A percentile compares a stretch with the other conserved stretches of the same genome.
Conservation (phyloP, 1,140 invertebrate species). For the Akabosia matsudoensis region DNA sequence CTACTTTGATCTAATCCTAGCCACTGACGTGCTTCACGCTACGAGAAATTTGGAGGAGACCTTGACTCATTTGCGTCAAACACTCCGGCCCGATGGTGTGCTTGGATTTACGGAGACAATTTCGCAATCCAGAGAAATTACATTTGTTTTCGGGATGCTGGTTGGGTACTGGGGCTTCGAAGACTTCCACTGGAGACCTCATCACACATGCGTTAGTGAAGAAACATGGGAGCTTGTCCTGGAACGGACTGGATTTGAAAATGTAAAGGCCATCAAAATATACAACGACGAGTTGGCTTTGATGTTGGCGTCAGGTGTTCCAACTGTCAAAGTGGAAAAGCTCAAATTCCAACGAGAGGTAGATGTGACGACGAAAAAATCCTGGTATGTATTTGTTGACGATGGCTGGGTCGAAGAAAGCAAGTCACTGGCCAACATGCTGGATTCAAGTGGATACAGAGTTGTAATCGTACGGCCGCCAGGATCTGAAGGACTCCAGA, state of each 20-base stretch:
- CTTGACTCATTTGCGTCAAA: neutral
- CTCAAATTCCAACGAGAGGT: neutral
- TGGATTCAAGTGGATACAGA: neutral
- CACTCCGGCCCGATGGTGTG: neutral
- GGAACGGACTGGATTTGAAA: neutral
- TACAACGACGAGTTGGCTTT: neutral
- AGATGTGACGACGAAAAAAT: neutral
- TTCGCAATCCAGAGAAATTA: neutral
- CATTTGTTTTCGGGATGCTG: constrained; percentile 24
- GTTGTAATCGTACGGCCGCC: neutral
- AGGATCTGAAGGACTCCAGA: neutral
- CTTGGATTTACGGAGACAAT: constrained; percentile 14
- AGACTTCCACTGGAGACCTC: neutral
- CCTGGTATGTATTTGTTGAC: neutral
- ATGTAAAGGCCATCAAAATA: neutral
- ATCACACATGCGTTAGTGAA: neutral
- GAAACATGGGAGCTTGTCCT: neutral
- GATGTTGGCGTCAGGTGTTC: neutral
- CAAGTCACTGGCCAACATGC: neutral
- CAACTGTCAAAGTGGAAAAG: neutral
- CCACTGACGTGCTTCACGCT: constrained; percentile 34
- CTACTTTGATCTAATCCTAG: constrained; percentile 27
- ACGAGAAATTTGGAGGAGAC: constrained; percentile 25
- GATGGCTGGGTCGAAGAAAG: neutral
- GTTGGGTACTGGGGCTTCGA: constrained; percentile 29